phyloP scores from a whole-genome alignment of 2,888 invertebrate genomes.

The Perdita meconis region DNA sequence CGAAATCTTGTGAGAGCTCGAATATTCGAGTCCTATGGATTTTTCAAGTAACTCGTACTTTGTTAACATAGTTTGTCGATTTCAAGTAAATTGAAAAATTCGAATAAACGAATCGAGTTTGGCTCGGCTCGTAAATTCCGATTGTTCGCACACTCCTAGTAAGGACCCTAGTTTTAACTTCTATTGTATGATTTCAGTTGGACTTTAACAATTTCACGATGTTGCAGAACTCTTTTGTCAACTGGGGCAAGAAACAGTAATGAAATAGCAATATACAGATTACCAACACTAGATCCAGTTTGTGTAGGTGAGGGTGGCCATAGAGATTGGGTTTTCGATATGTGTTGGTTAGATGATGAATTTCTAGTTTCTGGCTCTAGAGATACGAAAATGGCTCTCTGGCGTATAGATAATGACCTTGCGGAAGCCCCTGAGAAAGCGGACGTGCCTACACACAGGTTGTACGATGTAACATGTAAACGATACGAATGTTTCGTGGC shows the following conservation, averaged over 20 bases:
- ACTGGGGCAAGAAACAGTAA: constrained; percentile 97
- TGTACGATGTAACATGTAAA: constrained; percentile 10
- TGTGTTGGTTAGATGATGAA: constrained; percentile 98
- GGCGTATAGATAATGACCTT: constrained; percentile 89
- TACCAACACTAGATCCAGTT: constrained; percentile 97
- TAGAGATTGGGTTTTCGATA: constrained; percentile 96
- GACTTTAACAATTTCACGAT: constrained; percentile 10
- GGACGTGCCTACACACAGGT: constrained; percentile 85
- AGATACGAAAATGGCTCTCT: constrained; percentile 95
- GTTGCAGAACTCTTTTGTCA: constrained; percentile 90
- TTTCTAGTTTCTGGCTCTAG: constrained; percentile 97
- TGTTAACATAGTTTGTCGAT: no score
- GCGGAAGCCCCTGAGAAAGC: constrained; percentile 84
- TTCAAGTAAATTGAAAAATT: no score
- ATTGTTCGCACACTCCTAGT: no score
- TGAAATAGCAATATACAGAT: constrained; percentile 94
- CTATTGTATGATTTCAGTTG: neutral
- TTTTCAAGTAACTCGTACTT: no score
- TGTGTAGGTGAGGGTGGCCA: constrained; percentile 96
- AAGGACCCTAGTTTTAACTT: no score
- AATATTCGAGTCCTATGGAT: no score
- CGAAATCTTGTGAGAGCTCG: no score
- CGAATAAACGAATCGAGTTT: no score
- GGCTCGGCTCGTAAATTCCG: no score
- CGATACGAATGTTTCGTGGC: neutral